Base-by-base conservation (phyloP, 1,140 invertebrate genomes). In the Scaptodrosophila lebanonensis region DNA sequence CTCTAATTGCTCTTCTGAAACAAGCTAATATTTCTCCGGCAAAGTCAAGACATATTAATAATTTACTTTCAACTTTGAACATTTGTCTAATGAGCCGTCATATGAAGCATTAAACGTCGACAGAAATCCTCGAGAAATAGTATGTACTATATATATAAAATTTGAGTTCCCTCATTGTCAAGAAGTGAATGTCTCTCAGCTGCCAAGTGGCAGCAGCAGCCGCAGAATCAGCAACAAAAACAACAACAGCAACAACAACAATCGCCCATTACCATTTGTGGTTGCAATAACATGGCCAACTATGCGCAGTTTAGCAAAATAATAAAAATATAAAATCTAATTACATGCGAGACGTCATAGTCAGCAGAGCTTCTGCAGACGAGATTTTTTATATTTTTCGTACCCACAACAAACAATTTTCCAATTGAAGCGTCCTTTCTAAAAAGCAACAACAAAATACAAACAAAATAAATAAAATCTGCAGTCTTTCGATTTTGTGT, bases 271-370 rank as follows among this genome's bases (percentile, higher is more conserved):
- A 67, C 42, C 51, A 32, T 47, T 64, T 64, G 42, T 22, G 68
- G 56, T 52, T 35, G 33, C 42, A 44, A 27, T 48, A 25, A 13
- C 32, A 48, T 29, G 2, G 17, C 12, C 11, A 45, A 16, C 0
- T 12, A 29, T 18, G 12, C 12, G 12, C 36, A 12, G 33, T 27
- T 36, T 15, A 20, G 30, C 16, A 48, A 45, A 35, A 68, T 48
- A 57, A 57, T 57, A 71, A 60, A 63, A 52, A 77, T 63, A 65
- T 66, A 66, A 62, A 76, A 76, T 66, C 50, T 32, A 75, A 66
- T 70, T 58, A 44, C 27, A 76, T 52, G 32, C 50, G 29, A 30
- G 29, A 43, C 17, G 2, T 18, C 51, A 16, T 54, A 15, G n/a
- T 27, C 51, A 35, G 32, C 42, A 33, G 30, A 59, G 8, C 8